A percentile compares a stretch with the other conserved stretches of the same genome.
These are phyloP conservation scores for Limnephilus auricula DNA, from an alignment of 2,888 invertebrate species.

Conservation along the genomic window DNA sequence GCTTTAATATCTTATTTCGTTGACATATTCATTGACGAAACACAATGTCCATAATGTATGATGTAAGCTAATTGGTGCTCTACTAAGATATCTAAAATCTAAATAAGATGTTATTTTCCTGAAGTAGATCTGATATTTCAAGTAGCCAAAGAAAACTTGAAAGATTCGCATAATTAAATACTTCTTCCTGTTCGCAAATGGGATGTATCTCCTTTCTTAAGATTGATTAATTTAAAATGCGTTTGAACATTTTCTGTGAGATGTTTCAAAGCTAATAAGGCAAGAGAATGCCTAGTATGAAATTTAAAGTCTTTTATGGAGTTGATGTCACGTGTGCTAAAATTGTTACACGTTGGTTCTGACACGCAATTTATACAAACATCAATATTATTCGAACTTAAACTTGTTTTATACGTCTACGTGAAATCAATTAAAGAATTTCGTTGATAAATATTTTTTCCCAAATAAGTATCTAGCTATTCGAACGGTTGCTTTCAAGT, in stretches of 20 bases:
- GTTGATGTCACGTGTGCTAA: neutral
- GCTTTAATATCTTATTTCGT: neutral
- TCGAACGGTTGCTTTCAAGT: too few relatives aligned
- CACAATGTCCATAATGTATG: neutral
- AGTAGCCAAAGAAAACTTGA: too few relatives aligned
- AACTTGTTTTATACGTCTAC: too few relatives aligned
- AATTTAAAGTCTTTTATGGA: neutral
- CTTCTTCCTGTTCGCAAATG: neutral
- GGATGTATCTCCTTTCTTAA: neutral
- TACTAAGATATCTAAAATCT: neutral
- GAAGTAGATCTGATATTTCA: neutral
- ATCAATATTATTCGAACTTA: neutral
- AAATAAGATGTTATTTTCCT: too few relatives aligned
- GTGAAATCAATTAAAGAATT: too few relatives aligned
- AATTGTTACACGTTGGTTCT: neutral
- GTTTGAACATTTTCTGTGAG: neutral
- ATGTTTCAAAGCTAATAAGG: neutral
- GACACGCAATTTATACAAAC: neutral
- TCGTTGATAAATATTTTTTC: too few relatives aligned
- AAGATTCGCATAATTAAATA: neutral
- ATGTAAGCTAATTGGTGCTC: neutral
- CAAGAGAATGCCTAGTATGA: neutral
- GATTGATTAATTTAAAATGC: neutral
- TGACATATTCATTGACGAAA: neutral
- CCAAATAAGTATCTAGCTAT: too few relatives aligned